Percentiles rank a stretch among this genome's conserved stretches.
phyloP scores from a whole-genome alignment of 2,888 invertebrate genomes.

The Lasioglossum pauxillum region DNA sequence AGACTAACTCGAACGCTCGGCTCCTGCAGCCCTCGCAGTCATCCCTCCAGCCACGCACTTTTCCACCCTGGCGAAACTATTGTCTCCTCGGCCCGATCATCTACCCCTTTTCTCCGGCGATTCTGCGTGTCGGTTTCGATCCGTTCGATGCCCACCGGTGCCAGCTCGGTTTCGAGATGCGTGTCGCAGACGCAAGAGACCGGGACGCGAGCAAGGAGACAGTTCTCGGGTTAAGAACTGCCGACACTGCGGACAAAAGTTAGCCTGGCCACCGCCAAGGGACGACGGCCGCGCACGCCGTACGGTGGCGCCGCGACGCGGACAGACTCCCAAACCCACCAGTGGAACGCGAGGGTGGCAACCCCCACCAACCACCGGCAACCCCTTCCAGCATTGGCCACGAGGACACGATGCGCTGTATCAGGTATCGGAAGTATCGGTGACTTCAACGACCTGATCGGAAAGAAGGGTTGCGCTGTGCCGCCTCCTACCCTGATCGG shows the following conservation, averaged over 20 bases:
- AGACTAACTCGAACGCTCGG: slow-evolving; percentile 83
- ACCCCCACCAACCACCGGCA: slow-evolving; percentile 73
- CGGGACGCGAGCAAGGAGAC: slow-evolving; percentile 10
- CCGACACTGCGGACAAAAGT: slow-evolving; percentile 64
- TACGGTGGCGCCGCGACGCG: slow-evolving; percentile 82
- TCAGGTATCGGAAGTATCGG: slow-evolving; percentile 84
- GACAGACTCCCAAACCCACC: slow-evolving; percentile 65
- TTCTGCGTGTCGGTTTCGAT: background rate
- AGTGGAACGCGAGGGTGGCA: slow-evolving; percentile 80
- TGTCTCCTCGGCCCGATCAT: slow-evolving; percentile 61
- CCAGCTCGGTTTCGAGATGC: background rate
- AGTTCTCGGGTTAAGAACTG: background rate
- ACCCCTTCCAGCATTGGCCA: slow-evolving; percentile 72
- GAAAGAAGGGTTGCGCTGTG: slow-evolving; percentile 78
- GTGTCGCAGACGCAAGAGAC: background rate
- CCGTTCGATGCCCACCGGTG: too few relatives aligned
- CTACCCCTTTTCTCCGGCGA: background rate
- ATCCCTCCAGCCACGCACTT: slow-evolving; percentile 84
- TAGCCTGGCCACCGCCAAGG: slow-evolving; percentile 63
- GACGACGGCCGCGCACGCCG: slow-evolving; percentile 76
- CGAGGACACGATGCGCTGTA: slow-evolving; percentile 74
- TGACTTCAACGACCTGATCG: slow-evolving; percentile 84
- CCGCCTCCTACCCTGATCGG: background rate
- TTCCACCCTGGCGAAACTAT: slow-evolving; percentile 78
- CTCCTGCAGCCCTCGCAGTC: slow-evolving; percentile 83